Conservation (phyloP, 2,797 vertebrate genomes). For the Hoplostethus atlanticus region DNA sequence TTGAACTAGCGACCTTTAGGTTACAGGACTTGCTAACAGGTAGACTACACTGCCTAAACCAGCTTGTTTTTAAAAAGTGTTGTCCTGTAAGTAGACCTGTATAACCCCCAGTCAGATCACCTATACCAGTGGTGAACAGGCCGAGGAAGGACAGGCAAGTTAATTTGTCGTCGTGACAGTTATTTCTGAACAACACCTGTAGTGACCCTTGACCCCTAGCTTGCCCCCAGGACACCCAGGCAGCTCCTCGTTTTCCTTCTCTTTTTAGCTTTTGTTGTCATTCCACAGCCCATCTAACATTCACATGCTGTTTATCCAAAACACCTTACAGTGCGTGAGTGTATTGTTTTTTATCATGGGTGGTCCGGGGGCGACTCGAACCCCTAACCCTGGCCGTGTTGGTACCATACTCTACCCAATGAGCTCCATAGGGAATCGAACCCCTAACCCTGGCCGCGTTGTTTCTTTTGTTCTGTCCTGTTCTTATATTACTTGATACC, state of each 20-base stretch:
- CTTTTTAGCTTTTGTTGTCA: slow-evolving; percentile 25
- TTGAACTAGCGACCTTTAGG: too few relatives aligned
- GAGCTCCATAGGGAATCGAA: background rate
- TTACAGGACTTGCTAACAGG: too few relatives aligned
- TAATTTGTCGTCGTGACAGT: slow-evolving; percentile 23
- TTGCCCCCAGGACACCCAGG: slow-evolving; percentile 60
- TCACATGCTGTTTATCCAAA: slow-evolving; percentile 42
- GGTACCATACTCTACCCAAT: background rate
- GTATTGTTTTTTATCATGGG: slow-evolving; percentile 33
- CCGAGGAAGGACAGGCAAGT: background rate
- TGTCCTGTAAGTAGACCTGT: too few relatives aligned
- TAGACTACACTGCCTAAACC: too few relatives aligned
- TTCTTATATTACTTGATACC: too few relatives aligned
- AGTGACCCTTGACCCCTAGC: slow-evolving; percentile 39
- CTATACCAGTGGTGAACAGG: too few relatives aligned
- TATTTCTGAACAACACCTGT: slow-evolving; percentile 58
- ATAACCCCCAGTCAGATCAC: too few relatives aligned
- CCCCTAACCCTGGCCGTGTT: background rate
- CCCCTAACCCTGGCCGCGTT: too few relatives aligned
- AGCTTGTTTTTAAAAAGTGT: too few relatives aligned
- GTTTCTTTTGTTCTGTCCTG: background rate
- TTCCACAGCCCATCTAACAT: slow-evolving; percentile 41
- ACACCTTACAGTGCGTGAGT: slow-evolving; percentile 36
- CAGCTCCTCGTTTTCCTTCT: slow-evolving; percentile 40
- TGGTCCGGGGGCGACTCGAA: slow-evolving; percentile 45